Percentiles rank a stretch among this genome's conserved stretches.
These are phyloP conservation scores for Amblyteles armatorius DNA, from an alignment of 2,888 invertebrate genomes.

Conservation along the genomic window DNA sequence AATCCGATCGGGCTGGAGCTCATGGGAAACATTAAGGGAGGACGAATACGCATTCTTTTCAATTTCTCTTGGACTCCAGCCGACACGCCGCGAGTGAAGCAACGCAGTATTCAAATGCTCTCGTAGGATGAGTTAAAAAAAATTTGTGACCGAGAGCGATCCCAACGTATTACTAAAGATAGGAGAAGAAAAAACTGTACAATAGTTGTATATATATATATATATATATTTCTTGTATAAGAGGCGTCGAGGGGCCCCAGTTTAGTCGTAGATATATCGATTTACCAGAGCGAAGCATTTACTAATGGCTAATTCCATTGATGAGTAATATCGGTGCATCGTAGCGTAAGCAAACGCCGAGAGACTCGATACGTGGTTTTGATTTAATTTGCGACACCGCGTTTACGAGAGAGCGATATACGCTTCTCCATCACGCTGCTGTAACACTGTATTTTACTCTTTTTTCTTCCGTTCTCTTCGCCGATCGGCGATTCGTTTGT, in stretches of 20 bases:
- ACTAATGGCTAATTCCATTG: conserved; percentile 60
- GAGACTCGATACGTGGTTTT: conserved; percentile 41
- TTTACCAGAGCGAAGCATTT: conserved; percentile 69
- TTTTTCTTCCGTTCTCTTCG: conserved; percentile 23
- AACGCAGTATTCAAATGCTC: conserved; percentile 49
- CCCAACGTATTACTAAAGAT: conserved; percentile 74
- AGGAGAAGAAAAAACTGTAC: conserved; percentile 72
- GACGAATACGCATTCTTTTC: background rate
- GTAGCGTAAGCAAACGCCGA: conserved; percentile 4
- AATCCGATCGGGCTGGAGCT: background rate
- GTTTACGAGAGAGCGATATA: background rate
- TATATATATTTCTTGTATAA: conserved; percentile 37
- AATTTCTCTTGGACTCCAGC: conserved; percentile 17
- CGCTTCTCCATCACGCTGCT: background rate
- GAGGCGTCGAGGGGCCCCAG: conserved; percentile 29
- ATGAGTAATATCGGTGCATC: conserved; percentile 24
- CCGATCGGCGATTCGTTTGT: conserved; percentile 35
- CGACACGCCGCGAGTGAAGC: conserved; percentile 2
- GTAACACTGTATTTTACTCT: conserved; percentile 10
- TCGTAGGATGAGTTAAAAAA: conserved; percentile 44
- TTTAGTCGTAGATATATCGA: conserved; percentile 63
- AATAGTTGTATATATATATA: conserved; percentile 71
- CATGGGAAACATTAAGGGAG: background rate
- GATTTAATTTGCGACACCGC: conserved; percentile 1
- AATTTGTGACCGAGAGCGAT: conserved; percentile 60